phyloP scores from a whole-genome alignment of 2,797 vertebrate species.

The Smutsia gigantea region DNA sequence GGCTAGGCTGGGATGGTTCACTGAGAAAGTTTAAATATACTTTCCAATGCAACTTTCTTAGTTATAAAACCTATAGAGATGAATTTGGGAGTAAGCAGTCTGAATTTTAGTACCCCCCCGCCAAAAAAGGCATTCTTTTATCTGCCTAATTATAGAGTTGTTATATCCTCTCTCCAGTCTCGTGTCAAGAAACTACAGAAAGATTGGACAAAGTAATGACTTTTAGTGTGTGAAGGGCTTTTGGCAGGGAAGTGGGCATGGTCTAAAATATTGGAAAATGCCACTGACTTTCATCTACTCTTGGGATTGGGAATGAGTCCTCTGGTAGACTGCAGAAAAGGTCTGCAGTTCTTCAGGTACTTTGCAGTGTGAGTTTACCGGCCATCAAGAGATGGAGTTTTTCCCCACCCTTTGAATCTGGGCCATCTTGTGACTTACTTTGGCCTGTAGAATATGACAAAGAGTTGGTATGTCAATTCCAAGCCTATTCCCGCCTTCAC shows the following conservation, averaged over 20 bases:
- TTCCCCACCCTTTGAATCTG: background rate
- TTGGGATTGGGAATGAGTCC: background rate
- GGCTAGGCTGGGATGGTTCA: constrained; percentile 17
- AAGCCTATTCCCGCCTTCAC: background rate
- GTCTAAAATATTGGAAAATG: background rate
- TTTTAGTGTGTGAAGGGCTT: background rate
- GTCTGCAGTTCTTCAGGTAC: background rate
- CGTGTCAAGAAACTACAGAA: background rate
- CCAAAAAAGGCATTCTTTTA: constrained; percentile 1
- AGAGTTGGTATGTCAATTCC: background rate
- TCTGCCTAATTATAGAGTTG: background rate
- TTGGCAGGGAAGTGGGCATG: background rate
- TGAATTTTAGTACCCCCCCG: constrained; percentile 26
- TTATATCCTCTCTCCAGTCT: background rate
- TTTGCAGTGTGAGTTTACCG: background rate
- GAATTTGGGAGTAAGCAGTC: constrained; percentile 61
- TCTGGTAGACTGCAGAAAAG: background rate
- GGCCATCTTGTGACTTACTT: background rate
- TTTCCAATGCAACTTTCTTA: constrained; percentile 52
- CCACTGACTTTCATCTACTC: background rate
- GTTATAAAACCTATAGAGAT: constrained; percentile 70
- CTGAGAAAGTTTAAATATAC: constrained; percentile 45
- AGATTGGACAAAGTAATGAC: background rate
- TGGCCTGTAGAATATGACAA: background rate
- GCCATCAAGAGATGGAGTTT: background rate